These are phyloP conservation scores for Macquaria australasica DNA, from an alignment of 2,113 vertebrate species.

Conservation along the genomic window DNA sequence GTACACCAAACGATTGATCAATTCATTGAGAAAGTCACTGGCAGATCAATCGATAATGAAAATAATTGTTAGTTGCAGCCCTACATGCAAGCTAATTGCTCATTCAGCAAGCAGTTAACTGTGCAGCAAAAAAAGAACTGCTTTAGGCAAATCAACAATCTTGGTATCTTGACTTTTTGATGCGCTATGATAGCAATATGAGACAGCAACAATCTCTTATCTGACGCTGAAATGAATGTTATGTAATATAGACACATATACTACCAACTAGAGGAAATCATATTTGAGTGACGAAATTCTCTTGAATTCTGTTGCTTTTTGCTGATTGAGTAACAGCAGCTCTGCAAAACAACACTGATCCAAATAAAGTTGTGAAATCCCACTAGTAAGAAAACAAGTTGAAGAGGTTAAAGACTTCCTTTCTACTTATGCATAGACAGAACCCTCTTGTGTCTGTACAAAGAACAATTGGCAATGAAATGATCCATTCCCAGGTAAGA, in stretches of 20 bases:
- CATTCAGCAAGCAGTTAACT: not conserved
- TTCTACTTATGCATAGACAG: not conserved
- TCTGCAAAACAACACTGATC: conserved; percentile 4
- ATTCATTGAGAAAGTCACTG: not conserved
- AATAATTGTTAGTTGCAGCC: not conserved
- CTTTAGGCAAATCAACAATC: not conserved
- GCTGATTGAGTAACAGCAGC: conserved; percentile 7
- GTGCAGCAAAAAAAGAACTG: not conserved
- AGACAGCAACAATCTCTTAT: not conserved
- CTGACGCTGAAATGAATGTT: not conserved
- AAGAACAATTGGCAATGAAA: not conserved
- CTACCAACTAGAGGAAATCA: not conserved
- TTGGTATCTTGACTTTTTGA: not conserved
- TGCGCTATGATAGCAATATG: not conserved
- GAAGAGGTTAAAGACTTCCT: not conserved
- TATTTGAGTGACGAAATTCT: not conserved
- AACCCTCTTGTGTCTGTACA: not conserved
- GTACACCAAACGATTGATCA: not conserved
- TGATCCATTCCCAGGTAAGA: not conserved
- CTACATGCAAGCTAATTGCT: not conserved
- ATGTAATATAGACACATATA: not conserved
- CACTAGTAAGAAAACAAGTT: not conserved
- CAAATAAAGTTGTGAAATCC: not conserved
- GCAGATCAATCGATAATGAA: not conserved
- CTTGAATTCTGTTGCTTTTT: not conserved